Evolutionary conservation across 2,888 invertebrate species (phyloP).

Genomic region (Pardosa pseudoannulata): DNA sequence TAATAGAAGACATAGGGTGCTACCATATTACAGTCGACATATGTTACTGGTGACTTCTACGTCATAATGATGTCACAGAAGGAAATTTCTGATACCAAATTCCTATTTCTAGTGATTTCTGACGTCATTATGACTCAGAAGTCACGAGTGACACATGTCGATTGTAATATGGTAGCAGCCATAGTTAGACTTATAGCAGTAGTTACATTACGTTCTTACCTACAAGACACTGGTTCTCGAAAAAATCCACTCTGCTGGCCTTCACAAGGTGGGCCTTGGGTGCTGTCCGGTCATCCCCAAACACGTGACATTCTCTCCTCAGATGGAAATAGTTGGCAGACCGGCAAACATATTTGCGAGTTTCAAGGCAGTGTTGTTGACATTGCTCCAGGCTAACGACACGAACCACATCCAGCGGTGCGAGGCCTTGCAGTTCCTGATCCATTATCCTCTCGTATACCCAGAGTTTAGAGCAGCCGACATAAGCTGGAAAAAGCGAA

Average conservation of each 20-base stretch:
- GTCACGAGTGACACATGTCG: no score
- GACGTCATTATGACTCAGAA: no score
- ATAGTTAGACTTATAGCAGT: no score
- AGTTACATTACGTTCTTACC: no score
- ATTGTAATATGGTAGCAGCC: no score
- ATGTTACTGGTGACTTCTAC: no score
- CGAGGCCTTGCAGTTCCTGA: slow-evolving; percentile 78
- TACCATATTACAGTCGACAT: no score
- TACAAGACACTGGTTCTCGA: slow-evolving; percentile 81
- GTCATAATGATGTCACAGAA: no score
- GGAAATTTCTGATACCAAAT: no score
- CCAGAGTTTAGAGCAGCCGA: slow-evolving; percentile 78
- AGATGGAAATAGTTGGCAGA: slow-evolving; percentile 80
- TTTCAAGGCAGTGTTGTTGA: slow-evolving; percentile 79
- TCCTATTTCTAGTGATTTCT: no score
- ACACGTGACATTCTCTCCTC: slow-evolving; percentile 79
- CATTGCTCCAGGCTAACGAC: slow-evolving; percentile 78
- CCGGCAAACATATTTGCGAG: slow-evolving; percentile 79
- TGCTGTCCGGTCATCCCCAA: slow-evolving; percentile 79
- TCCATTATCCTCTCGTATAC: slow-evolving; percentile 80
- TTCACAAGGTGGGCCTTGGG: slow-evolving; percentile 78
- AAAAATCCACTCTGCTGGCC: slow-evolving; percentile 79
- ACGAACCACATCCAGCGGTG: slow-evolving; percentile 77
- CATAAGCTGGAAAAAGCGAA: slow-evolving; percentile 52
- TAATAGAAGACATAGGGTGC: no score